Base-by-base conservation (phyloP, 2,888 invertebrate species). In the Zygaena filipendulae region DNA sequence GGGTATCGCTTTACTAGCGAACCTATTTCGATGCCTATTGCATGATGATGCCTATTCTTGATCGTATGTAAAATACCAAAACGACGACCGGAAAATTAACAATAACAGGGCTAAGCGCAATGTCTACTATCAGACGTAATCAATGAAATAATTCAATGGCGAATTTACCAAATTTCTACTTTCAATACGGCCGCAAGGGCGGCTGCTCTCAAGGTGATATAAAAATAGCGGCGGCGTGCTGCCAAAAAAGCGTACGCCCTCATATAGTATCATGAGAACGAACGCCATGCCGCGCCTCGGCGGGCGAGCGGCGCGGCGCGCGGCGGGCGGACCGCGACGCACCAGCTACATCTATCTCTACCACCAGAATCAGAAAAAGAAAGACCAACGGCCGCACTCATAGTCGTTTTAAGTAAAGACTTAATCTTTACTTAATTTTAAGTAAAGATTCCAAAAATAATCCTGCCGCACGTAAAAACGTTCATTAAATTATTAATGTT, bases 151-250 rank as follows among this genome's bases (percentile, higher is more conserved):
- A 16, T 16, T 16, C n/a, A 23, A 25, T 32, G 38, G 35, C 36
- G 38, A 39, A 47, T 41, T 44, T 43, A 42, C 44, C 34, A 35
- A 36, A 47, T 45, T 49, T 47, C 49, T 49, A 51, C 45, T 47
- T 49, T 52, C 48, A 53, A 59, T 61, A 58, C 61, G 53, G 52
- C 59, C 52, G 59, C 74, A 77, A 75, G 75, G 75, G 74, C 75
- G 67, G 70, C 63, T 67, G 64, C 51, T 66, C 62, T 71, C 77
- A 79, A 75, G 77, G 75, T 77, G 71, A 55, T 60, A 61, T 72
- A 75, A 67, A 75, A 75, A 77, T 77, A 50, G 72, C 59, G 34
- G 35, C 37, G 46, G 58, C 64, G 72, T 61, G 63, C 58, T 77
- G 75, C 74, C 74, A 75, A 69, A 71, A 69, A 59, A 57, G 54